These are phyloP conservation scores for Aegithalos caudatus DNA, from an alignment of 2,113 vertebrate species.

Conservation along the genomic window DNA sequence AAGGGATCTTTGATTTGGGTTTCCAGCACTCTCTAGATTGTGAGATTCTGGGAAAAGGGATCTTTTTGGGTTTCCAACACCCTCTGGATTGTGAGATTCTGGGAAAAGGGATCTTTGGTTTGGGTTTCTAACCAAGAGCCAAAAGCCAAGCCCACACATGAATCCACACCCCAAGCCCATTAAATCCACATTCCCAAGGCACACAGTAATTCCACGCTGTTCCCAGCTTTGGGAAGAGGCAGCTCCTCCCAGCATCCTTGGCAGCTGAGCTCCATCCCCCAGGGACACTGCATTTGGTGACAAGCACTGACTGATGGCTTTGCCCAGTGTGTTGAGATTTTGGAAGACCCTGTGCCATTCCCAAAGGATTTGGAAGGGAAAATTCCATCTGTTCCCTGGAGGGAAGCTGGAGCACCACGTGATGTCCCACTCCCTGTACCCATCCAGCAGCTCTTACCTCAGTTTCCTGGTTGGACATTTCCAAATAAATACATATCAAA, in stretches of 20 bases:
- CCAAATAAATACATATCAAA: not conserved
- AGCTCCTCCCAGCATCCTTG: not conserved
- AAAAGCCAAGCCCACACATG: not conserved
- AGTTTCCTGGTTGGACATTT: not conserved
- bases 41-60: not conserved
- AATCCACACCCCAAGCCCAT: not conserved
- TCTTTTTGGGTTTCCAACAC: not conserved
- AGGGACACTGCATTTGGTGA: not conserved
- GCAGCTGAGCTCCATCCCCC: too few relatives aligned
- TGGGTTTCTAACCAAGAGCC: not conserved
- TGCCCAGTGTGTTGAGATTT: fast-evolving
- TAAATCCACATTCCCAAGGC: not conserved
- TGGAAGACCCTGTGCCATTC: not conserved
- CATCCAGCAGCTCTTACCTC: not conserved
- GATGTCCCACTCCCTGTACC: fast-evolving
- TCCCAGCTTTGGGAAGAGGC: not conserved
- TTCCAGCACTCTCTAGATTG: not conserved
- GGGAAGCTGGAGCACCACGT: not conserved
- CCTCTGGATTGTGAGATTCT: not conserved
- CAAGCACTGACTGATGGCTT: not conserved
- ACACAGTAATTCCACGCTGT: not conserved
- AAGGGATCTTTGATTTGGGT: not conserved
- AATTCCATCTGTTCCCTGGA: not conserved
- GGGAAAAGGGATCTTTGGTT: not conserved
- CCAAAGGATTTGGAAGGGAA: not conserved